Conservation (phyloP, 2,797 vertebrate genomes). For the Melanotaenia nigrans region DNA sequence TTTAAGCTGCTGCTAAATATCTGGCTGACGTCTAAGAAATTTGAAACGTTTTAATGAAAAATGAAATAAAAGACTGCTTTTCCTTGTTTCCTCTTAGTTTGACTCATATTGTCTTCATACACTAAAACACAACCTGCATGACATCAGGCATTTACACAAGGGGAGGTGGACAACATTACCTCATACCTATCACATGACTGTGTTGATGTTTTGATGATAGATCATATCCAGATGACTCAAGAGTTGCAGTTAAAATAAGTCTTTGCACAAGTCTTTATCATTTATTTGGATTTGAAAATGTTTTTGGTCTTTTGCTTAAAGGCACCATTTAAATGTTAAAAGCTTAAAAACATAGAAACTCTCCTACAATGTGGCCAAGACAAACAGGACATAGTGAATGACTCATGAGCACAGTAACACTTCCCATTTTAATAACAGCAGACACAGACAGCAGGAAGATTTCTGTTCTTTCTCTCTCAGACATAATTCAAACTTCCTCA, state of each 20-base stretch:
- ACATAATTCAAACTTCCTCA: slow-evolving; percentile 3
- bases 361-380: slow-evolving; percentile 26
- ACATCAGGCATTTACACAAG: slow-evolving; percentile 33
- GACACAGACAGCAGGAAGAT: slow-evolving; percentile 26
- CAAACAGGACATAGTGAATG: slow-evolving; percentile 70
- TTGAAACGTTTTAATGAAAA: not conserved
- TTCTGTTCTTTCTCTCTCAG: not conserved
- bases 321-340: not conserved
- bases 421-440: slow-evolving; percentile 54
- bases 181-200: slow-evolving; percentile 27
- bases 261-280: not conserved
- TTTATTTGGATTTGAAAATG: not conserved
- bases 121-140: not conserved
- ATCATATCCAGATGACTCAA: not conserved
- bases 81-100: not conserved
- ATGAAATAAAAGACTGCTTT: not conserved
- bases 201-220: slow-evolving; percentile 1
- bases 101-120: not conserved
- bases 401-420: slow-evolving; percentile 44
- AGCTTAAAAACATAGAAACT: slow-evolving; percentile 25
- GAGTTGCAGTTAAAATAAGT: not conserved
- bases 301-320: not conserved
- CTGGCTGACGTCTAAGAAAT: not conserved
- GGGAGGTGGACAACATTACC: slow-evolving; percentile 25
- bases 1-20: not conserved